Evolutionary conservation across 2,113 vertebrate genomes (phyloP), one percentile per base, ranked within the genome.

Genomic region (Baryphthengus martii): DNA sequence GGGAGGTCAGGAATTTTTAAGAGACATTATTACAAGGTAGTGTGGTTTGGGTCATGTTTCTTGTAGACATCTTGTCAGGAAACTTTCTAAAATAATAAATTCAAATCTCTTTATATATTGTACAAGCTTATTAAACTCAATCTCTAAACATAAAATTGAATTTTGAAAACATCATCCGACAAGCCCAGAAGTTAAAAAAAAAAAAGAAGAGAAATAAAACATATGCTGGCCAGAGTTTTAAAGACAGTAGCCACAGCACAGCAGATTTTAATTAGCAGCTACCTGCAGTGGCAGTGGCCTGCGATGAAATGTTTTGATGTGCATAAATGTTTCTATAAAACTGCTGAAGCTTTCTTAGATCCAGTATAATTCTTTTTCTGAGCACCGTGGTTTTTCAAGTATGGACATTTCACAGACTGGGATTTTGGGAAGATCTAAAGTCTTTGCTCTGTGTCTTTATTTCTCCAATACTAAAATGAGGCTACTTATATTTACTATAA

Each of bases 1-100:
- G 96, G 94, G 96, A 97, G 96, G 97, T 95, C 95, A 97, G 93
- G 96, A 98, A 96, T 97, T 98, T 97, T 97, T 97, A 97, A 98
- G 95, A 96, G 95, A 88, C 94, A 96, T 85, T 85, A 85, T 97
- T 96, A 96, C 88, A 97, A 96, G 95, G 96, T 74, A 3, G 87
- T 96, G 92, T 97, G 95, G 95, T 96, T 97, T 97, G 74, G 89
- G 96, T 93, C 96, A 72, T 93, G 94, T 93, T 95, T 88, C 88
- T 95, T 73, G 67, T 42, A 93, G 58, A 61, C 81, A 94, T 95
- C 92, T 89, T 88, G 92, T 94, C 96, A 97, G 95, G 95, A 96
- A 94, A 95, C 85, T 96, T 97, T 98, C 94, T 81, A 80, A 80
- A 96, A 94, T 95, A 96, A 97, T 97, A 97, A 98, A 97, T 97